These are phyloP conservation scores for Aurelia coerulea DNA, from an alignment of 30 jellyfish, hydroid and myxozoan genomes.

Conservation along the genomic window DNA sequence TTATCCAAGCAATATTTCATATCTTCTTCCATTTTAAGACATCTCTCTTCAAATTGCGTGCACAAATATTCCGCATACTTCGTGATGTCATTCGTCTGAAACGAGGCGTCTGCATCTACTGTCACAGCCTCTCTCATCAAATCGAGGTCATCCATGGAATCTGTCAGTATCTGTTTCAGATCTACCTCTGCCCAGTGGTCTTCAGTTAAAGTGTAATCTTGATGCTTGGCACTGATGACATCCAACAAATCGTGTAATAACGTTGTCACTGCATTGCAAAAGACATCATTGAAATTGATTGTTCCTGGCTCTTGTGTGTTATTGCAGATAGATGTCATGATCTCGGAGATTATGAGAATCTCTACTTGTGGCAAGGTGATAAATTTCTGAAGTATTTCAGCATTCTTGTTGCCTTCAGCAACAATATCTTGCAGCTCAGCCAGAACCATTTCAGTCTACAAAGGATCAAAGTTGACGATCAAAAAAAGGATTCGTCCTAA, in stretches of 20 bases:
- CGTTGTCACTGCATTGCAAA: neutral
- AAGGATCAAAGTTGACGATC: neutral
- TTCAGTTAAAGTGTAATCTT: slow-evolving; percentile 23
- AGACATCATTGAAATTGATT: neutral
- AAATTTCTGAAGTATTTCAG: neutral
- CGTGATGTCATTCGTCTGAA: slow-evolving; percentile 40
- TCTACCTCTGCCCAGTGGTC: slow-evolving; percentile 69
- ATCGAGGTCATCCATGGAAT: slow-evolving; percentile 66
- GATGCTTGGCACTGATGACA: slow-evolving; percentile 34
- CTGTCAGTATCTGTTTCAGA: slow-evolving; percentile 55
- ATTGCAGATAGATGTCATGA: slow-evolving; percentile 35
- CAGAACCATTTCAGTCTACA: slow-evolving; percentile 17
- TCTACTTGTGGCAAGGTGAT: slow-evolving; percentile 42
- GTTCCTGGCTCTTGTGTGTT: neutral
- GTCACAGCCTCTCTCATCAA: slow-evolving; percentile 25
- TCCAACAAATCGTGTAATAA: slow-evolving; percentile 38
- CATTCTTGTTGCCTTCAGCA: neutral
- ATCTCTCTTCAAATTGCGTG: slow-evolving; percentile 54
- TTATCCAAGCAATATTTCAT: slow-evolving; percentile 53
- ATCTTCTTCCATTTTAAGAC: slow-evolving; percentile 52
- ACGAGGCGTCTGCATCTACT: slow-evolving; percentile 26
- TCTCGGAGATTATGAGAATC: slow-evolving; percentile 56
- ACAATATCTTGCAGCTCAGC: neutral
- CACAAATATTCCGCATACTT: slow-evolving; percentile 46
- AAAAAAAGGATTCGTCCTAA: no score